These are phyloP conservation scores for Colistium nudipinnis DNA, from an alignment of 2,113 vertebrate species.

Conservation along the genomic window DNA sequence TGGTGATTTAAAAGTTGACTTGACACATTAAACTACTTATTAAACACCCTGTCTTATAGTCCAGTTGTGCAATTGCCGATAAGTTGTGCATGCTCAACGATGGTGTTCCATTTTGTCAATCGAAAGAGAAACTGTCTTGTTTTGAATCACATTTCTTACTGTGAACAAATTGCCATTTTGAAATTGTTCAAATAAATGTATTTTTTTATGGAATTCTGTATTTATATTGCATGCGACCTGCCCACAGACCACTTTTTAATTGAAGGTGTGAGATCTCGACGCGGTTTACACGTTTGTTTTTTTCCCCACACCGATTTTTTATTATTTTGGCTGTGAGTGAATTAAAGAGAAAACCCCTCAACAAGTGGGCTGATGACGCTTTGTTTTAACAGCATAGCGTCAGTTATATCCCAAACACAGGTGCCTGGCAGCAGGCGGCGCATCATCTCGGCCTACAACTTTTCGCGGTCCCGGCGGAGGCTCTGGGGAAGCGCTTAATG, in stretches of 20 bases:
- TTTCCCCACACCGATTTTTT: not conserved
- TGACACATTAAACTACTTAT: constrained; percentile 60
- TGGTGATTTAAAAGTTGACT: constrained; percentile 67
- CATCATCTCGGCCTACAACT: constrained; percentile 33
- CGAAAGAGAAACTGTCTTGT: constrained; percentile 46
- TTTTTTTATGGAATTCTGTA: constrained; percentile 74
- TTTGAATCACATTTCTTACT: constrained; percentile 77
- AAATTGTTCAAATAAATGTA: constrained; percentile 84
- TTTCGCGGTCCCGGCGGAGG: constrained; percentile 61
- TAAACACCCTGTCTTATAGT: constrained; percentile 65
- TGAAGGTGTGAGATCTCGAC: not conserved
- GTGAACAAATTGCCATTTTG: constrained; percentile 78
- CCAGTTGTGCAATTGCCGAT: constrained; percentile 66
- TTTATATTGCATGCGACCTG: constrained; percentile 33
- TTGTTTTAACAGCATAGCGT: constrained; percentile 14
- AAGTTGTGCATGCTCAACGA: constrained; percentile 73
- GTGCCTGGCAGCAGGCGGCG: constrained; percentile 37
- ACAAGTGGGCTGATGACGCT: constrained; percentile 10
- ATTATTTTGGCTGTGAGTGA: not conserved
- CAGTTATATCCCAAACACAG: constrained; percentile 34
- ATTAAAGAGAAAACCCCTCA: constrained; percentile 23
- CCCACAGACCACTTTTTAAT: not conserved
- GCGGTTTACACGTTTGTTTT: not conserved
- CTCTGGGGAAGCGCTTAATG: constrained; percentile 60
- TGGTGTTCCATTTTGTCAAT: constrained; percentile 63